Conservation (phyloP, 1,140 invertebrate genomes). For the Drosophila carrolli region DNA sequence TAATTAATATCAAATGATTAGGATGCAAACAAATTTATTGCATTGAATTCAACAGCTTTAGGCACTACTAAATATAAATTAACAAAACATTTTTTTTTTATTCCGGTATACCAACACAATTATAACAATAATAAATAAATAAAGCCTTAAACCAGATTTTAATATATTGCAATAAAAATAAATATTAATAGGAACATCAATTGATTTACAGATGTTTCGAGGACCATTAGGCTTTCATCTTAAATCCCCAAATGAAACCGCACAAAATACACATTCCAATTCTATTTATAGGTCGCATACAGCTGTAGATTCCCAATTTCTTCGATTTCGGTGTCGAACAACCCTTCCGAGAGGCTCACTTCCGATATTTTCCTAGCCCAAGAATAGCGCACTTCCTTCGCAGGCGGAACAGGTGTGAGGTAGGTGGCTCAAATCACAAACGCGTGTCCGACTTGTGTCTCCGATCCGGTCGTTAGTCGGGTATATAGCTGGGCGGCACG, state of each 20-base stretch:
- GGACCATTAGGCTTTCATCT: not conserved
- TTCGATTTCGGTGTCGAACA: slow-evolving; percentile 1
- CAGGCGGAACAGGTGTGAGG: slow-evolving; percentile 47
- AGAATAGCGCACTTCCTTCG: slow-evolving; percentile 5
- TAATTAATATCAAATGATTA: no score
- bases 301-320: slow-evolving; percentile 9
- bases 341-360: slow-evolving; percentile 24
- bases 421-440: slow-evolving; percentile 57
- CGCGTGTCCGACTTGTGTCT: slow-evolving; percentile 75
- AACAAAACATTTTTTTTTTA: no score
- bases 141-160: no score
- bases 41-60: no score
- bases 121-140: no score
- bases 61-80: no score
- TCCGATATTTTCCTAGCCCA: slow-evolving; percentile 32
- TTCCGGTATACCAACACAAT: no score
- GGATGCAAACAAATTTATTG: no score
- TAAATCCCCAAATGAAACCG: slow-evolving; percentile 6
- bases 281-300: slow-evolving; percentile 22
- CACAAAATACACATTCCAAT: not conserved
- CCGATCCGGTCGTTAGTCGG: slow-evolving; percentile 57
- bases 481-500: slow-evolving; percentile 53
- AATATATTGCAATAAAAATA: not conserved
- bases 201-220: not conserved
- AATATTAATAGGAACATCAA: not conserved